Base-by-base conservation (phyloP, 2,888 invertebrate genomes). In the Nomada goodeniana region DNA sequence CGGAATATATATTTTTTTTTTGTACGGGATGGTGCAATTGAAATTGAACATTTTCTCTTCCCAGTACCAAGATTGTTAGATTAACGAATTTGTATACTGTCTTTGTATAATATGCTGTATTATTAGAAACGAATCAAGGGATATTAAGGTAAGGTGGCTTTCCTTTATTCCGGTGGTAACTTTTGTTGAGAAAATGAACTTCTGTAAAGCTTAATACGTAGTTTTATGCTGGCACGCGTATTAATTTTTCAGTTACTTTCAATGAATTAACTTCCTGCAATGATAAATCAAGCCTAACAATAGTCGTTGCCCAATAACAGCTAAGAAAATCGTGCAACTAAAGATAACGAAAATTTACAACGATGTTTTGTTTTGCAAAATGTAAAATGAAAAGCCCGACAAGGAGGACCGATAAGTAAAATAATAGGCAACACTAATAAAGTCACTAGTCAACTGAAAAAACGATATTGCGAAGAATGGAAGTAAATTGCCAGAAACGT, bases 211-310 rank as follows among this genome's bases (percentile, higher is more conserved):
- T 44, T 44, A 20, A 61, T 47, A 1, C 2, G 26, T 2, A 15
- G 15, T 26, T 7, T 18, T 15, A 3, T 10, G 10, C 20, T 50
- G 78, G 68, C 50, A 64, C 57, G 68, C 50, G 50, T 79, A 57
- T 69, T 50, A 69, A 69, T 77, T 64, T 76, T 55, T 64, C 53
- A 70, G 59, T n/a, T 59, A 64, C 70, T 47, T 70, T 70, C 59
- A 18, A 7, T 50, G 44, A 29, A 53, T 13, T 70, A 61, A 67
- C 69, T 75, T 72, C 53, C 55, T 50, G 26, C 9, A 57, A 23
- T 4, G 55, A 75, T 65, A 76, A 64, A 57, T 60, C 10, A 10
- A 20, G 13, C n/a, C 9, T 29, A 29, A 47, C 0, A 29, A 26
- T 11, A 20, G 0, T 23, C 3, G 7, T 15, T 13, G 18, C n/a